Evolutionary conservation across 2,797 vertebrate genomes (phyloP), one percentile per base, ranked within the genome.

Genomic region (Anas capensis): DNA sequence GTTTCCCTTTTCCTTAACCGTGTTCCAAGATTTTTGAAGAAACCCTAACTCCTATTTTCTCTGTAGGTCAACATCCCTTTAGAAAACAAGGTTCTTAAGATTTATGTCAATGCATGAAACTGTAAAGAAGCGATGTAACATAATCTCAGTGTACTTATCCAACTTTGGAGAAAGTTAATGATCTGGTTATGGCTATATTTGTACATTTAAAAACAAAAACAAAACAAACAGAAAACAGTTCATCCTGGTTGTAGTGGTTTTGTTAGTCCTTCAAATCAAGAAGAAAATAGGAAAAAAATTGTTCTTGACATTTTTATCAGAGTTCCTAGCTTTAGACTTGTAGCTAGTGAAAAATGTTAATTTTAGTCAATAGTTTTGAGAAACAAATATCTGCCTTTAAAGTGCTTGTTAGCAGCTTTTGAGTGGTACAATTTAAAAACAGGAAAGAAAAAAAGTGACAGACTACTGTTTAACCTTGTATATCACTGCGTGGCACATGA

Each of bases 371-470:
- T 72, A 19, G 2, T 85, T 60, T 27, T 68, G 5, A 73, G 16
- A 86, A 78, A 31, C 4, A 26, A 62, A 11, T 21, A 24, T 17
- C 24, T 70, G 20, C 29, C 17, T 93, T 82, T 46, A 85, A 38
- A 68, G 14, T 49, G 20, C 3, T 86, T 60, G 10, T 40, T 77
- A 21, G 10, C 10, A 40, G 3, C 4, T 86, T 75, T 72, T 88
- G 51, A 82, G 14, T n/a, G 40, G 33, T 8, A 11, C 14, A 71
- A 0, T 24, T 21, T 26, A 27, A 77, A 80, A 82, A 61, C 0
- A 7, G 12, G 15, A 5, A 4, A 4, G 3, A 1, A 8, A 14
- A 27, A 2, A 2, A 27, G 16, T 29, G 38, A 9, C 29, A 81
- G 9, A 36, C 14, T 58, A 3, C 26, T 42, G 9, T 57, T 81